Evolutionary conservation across 2,797 vertebrate genomes (phyloP), one percentile per base, ranked within the genome.

Genomic region (Lacerta agilis): DNA sequence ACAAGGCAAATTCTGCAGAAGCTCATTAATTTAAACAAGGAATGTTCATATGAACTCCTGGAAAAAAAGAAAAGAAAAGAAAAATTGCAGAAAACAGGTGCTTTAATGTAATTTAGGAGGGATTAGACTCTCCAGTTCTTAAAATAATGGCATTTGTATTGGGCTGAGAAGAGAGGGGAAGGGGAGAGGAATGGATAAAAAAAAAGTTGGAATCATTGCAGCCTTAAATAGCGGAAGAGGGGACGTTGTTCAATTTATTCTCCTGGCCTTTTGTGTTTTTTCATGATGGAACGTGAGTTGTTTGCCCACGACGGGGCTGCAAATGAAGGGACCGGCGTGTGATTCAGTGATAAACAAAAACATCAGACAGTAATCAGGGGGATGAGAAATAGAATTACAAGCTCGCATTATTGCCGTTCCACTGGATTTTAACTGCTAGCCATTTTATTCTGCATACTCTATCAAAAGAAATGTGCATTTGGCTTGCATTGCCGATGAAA

Each of bases 301-400:
- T 90, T 93, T 92, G 92, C 64, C 83, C 89, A 38, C 91, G 86
- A 91, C 0, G 11, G 49, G 41, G 45, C 38, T 88, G 81, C 58
- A 95, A 93, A 93, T 90, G 76, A 94, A 94, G 91, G 89, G 88
- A 89, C 9, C 49, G 11, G 41, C 91, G 88, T 87, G 88, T 82
- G 82, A 87, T 78, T 93, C 82, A 67, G 15, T 88, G 88, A 93
- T 92, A 93, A 95, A 95, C 87, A 93, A 93, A 94, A 95, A 61
- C 72, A 94, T 89, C 86, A 90, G 86, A 90, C 5, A 86, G 36
- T 80, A 88, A 93, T 91, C 76, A 91, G 77, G 67, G 45, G 77
- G 90, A 88, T 83, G 80, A 92, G 91, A 92, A 95, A 91, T 27
- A 86, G 45, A 89, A 91, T 77, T 90, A 79, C 41, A 91, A 86